These are phyloP conservation scores for Drosophila grimshawi DNA, from an alignment of 1,140 invertebrate species.

Conservation along the genomic window DNA sequence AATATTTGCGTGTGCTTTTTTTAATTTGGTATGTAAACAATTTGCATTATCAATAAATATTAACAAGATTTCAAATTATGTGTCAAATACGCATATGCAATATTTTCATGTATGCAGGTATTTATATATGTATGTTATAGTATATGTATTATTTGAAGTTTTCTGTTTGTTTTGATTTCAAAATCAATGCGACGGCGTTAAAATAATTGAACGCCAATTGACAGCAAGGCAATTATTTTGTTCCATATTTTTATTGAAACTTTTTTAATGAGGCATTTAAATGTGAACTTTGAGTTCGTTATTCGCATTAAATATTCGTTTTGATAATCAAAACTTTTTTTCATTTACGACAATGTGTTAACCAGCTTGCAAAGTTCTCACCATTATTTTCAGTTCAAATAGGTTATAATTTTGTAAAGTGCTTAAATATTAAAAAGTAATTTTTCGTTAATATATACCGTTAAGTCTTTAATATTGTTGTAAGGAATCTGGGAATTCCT, in stretches of 20 bases:
- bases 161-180: conserved; percentile 27
- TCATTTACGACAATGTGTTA: neutral
- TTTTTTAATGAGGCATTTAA: neutral
- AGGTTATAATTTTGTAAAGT: neutral
- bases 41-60: conserved; percentile 65
- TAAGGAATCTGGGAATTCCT: too few relatives aligned
- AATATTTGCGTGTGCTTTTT: conserved; percentile 50
- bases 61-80: conserved; percentile 68
- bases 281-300: neutral
- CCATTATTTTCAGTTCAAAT: neutral
- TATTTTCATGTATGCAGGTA: conserved; percentile 11
- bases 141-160: conserved; percentile 1
- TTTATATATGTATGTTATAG: neutral
- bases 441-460: too few relatives aligned
- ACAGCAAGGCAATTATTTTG: conserved; percentile 22
- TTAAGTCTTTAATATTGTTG: too few relatives aligned
- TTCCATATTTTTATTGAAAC: neutral
- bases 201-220: conserved; percentile 29
- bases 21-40: conserved; percentile 72
- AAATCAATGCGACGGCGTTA: conserved; percentile 3
- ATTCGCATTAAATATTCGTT: neutral
- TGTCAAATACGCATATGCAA: conserved; percentile 9
- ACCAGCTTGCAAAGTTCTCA: neutral
- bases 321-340: neutral
- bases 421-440: too few relatives aligned